These are phyloP conservation scores for Neuroscelio doddi DNA, from an alignment of 2,888 invertebrate genomes.

Conservation along the genomic window DNA sequence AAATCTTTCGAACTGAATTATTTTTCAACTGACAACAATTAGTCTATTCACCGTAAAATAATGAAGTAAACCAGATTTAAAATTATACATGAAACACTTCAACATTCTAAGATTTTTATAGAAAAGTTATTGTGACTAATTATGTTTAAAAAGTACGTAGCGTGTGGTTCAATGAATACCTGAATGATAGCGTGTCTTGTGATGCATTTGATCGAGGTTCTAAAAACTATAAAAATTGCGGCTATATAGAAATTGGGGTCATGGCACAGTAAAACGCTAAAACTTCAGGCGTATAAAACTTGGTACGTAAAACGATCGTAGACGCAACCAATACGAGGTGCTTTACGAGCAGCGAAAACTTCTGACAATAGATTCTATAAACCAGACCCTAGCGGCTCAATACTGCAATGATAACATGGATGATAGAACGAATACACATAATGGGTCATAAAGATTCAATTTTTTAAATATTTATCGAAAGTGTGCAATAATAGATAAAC, in stretches of 20 bases:
- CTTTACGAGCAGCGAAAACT: slow-evolving; percentile 42
- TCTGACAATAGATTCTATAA: slow-evolving; percentile 39
- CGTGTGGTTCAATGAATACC: slow-evolving; percentile 33
- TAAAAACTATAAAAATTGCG: slow-evolving; percentile 32
- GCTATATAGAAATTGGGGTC: slow-evolving; percentile 44
- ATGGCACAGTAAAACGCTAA: slow-evolving; percentile 39
- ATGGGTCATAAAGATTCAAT: slow-evolving; percentile 15
- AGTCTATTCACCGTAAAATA: no score
- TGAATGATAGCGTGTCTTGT: slow-evolving; percentile 32
- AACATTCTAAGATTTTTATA: no score
- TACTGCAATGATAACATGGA: slow-evolving; percentile 17
- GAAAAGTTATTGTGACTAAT: no score
- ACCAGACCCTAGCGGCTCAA: slow-evolving; percentile 21
- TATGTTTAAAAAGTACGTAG: not conserved
- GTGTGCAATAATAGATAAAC: no score
- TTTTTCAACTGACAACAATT: no score
- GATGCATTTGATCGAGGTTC: slow-evolving; percentile 27
- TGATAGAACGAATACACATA: slow-evolving; percentile 18
- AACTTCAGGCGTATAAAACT: slow-evolving; percentile 41
- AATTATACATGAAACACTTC: no score
- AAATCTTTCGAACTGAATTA: no score
- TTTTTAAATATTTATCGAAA: no score
- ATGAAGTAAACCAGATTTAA: no score
- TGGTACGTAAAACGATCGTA: slow-evolving; percentile 37
- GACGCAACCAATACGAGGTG: slow-evolving; percentile 35